Conservation (phyloP, 30 jellyfish, hydroid and myxozoan genomes). For the Aurelia sp. region DNA sequence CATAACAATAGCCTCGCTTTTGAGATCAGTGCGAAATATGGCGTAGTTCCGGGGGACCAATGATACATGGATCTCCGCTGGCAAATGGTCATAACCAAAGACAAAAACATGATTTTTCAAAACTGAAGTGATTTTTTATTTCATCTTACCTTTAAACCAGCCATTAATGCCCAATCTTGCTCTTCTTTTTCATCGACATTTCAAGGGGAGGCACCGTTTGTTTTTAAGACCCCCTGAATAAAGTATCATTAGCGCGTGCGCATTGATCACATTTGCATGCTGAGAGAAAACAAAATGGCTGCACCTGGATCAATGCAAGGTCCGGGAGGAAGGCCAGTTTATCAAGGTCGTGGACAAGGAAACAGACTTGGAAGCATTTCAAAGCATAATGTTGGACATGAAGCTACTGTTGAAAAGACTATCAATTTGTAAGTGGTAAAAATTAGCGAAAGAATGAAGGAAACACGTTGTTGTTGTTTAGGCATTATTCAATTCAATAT, state of each 20-base stretch:
- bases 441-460: too few relatives aligned
- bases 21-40: too few relatives aligned
- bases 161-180: too few relatives aligned
- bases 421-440: slow-evolving; percentile 49
- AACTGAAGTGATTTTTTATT: too few relatives aligned
- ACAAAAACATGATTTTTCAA: too few relatives aligned
- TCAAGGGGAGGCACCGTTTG: neutral
- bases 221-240: neutral
- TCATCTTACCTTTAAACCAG: too few relatives aligned
- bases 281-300: slow-evolving; percentile 47
- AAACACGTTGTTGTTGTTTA: neutral
- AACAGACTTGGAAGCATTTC: slow-evolving; percentile 65
- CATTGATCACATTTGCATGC: slow-evolving; percentile 6
- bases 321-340: slow-evolving; percentile 35
- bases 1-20: too few relatives aligned
- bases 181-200: neutral
- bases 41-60: too few relatives aligned
- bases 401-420: slow-evolving; percentile 56
- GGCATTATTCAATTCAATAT: too few relatives aligned
- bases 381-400: slow-evolving; percentile 51
- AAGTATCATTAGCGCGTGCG: slow-evolving; percentile 12
- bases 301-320: neutral
- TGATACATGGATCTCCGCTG: too few relatives aligned
- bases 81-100: too few relatives aligned
- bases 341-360: slow-evolving; percentile 30